Percentiles rank a stretch among this genome's conserved stretches.
These are phyloP conservation scores for Drosophila tsacasi DNA, from an alignment of 1,140 invertebrate genomes.

Conservation along the genomic window DNA sequence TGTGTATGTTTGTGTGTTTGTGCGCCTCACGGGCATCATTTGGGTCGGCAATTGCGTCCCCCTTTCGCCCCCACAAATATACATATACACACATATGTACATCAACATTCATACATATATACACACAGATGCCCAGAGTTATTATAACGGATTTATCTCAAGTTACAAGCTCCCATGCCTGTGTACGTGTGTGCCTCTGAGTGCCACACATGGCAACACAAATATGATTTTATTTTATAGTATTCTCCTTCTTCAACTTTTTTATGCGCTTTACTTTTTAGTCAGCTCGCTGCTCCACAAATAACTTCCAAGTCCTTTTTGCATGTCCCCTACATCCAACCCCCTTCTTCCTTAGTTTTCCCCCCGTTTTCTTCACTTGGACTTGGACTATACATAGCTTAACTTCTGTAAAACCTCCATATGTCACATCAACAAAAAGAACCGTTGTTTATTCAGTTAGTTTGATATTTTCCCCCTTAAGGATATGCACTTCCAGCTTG, in stretches of 20 bases:
- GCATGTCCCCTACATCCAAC: background rate
- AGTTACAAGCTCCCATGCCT: constrained; percentile 59
- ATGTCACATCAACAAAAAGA: background rate
- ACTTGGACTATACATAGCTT: constrained; percentile 17
- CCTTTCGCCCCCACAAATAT: background rate
- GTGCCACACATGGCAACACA: constrained; percentile 35
- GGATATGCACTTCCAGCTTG: constrained; percentile 6
- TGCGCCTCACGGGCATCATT: constrained; percentile 67
- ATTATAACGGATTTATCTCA: constrained; percentile 83
- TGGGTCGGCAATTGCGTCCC: constrained; percentile 44
- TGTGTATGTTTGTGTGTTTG: constrained; percentile 20
- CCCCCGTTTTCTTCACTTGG: background rate
- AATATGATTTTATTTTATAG: constrained; percentile 67
- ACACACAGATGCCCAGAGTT: constrained; percentile 70
- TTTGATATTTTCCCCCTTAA: background rate
- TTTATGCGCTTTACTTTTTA: constrained; percentile 64
- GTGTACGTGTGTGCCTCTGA: constrained; percentile 6
- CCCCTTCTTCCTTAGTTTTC: background rate
- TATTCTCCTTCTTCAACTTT: constrained; percentile 63
- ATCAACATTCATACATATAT: background rate
- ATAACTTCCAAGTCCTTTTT: constrained; percentile 45
- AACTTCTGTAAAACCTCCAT: background rate
- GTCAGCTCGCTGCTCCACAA: constrained; percentile 55
- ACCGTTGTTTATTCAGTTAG: constrained; percentile 13
- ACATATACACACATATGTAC: background rate